Evolutionary conservation across 2,113 vertebrate species (phyloP).

Genomic region (Drymodes brunneopygia): DNA sequence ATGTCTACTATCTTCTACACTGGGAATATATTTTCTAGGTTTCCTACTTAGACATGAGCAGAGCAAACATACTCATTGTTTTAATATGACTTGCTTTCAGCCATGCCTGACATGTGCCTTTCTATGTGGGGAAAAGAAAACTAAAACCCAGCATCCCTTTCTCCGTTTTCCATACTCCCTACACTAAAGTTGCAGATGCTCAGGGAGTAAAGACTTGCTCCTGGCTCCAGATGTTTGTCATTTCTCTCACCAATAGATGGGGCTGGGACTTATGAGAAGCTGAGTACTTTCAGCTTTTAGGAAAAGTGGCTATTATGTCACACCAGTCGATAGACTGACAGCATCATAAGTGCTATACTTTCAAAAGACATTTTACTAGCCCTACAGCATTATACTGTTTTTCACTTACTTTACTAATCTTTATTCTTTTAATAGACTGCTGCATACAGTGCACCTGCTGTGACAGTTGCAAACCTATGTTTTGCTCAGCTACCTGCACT

Average conservation of each 20-base stretch:
- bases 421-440: conserved; percentile 36
- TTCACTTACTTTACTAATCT: conserved; percentile 35
- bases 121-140: background rate
- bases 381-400: background rate
- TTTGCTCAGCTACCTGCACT: background rate
- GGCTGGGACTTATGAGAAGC: background rate
- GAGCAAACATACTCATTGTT: background rate
- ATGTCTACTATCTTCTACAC: background rate
- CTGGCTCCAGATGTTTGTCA: background rate
- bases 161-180: background rate
- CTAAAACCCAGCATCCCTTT: background rate
- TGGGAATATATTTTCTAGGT: background rate
- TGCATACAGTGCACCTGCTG: background rate
- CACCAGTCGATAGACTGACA: background rate
- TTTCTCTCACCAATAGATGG: background rate
- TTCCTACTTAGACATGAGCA: background rate
- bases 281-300: background rate
- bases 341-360: background rate
- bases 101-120: background rate
- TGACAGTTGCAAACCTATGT: conserved; percentile 10
- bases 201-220: background rate
- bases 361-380: conserved; percentile 1
- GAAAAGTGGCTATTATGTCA: background rate
- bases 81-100: background rate
- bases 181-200: background rate